Evolutionary conservation across 1,140 invertebrate species (phyloP).

Genomic region (Campoletis sonorensis): DNA sequence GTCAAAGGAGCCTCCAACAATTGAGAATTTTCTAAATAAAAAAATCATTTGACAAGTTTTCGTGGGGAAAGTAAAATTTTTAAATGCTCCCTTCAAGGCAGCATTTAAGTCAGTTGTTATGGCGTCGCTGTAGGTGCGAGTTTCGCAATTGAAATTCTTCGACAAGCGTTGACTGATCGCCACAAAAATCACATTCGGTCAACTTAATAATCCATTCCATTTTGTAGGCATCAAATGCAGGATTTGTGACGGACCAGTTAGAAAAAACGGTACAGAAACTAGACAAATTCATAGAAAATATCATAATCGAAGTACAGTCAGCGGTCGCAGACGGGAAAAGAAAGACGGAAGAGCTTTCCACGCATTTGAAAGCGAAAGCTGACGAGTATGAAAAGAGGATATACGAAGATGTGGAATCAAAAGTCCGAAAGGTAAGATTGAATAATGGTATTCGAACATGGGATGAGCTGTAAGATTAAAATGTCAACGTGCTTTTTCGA

Average conservation of each 20-base stretch:
- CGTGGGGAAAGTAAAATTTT: no score
- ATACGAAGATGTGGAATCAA: neutral
- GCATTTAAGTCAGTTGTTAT: no score
- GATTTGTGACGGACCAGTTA: neutral
- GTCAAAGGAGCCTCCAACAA: no score
- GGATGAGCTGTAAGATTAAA: neutral
- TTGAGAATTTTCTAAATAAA: no score
- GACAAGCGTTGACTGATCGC: no score
- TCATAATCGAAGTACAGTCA: slow-evolving; percentile 13
- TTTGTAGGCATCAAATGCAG: neutral
- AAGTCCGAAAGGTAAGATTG: slow-evolving; percentile 31
- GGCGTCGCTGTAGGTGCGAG: no score
- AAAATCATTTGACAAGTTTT: no score
- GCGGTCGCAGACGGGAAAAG: slow-evolving; percentile 36
- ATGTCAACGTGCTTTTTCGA: neutral
- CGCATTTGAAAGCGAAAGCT: slow-evolving; percentile 31
- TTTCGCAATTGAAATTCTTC: no score
- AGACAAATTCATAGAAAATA: slow-evolving; percentile 23
- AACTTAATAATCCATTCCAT: neutral
- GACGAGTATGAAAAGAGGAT: slow-evolving; percentile 28
- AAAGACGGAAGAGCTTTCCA: slow-evolving; percentile 13
- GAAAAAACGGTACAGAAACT: slow-evolving; percentile 23
- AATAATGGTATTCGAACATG: slow-evolving; percentile 34
- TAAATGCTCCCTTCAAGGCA: no score
- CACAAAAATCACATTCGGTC: no score